Evolutionary conservation across 2,797 vertebrate genomes (phyloP).

Genomic region (Lophius americanus): DNA sequence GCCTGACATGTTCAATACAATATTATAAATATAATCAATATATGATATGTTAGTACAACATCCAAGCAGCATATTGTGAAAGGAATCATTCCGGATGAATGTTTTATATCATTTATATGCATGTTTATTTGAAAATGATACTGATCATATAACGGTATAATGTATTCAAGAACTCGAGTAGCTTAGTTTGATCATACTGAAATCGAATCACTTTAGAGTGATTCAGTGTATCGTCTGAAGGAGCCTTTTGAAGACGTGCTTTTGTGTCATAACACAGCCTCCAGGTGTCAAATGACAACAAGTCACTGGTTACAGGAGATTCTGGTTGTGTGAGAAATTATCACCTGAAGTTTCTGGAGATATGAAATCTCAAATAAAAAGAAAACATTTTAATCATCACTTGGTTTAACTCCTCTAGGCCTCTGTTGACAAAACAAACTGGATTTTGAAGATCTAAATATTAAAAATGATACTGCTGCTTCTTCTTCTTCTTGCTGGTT

Average conservation of each 20-base stretch:
- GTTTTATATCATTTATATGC: no score
- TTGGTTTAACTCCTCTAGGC: background rate
- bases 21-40: no score
- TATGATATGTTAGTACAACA: no score
- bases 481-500: background rate
- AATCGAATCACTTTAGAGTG: conserved; percentile 33
- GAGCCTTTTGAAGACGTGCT: conserved; percentile 10
- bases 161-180: no score
- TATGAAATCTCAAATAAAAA: background rate
- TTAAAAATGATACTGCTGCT: background rate
- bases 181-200: conserved; percentile 38
- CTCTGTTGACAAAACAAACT: no score
- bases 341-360: background rate
- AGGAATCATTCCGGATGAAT: no score
- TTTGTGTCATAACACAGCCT: conserved; percentile 34
- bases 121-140: no score
- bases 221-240: conserved; percentile 16
- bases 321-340: conserved; percentile 1
- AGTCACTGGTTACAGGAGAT: background rate
- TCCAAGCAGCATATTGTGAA: no score
- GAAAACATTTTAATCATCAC: background rate
- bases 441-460: background rate
- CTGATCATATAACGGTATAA: no score
- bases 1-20: no score
- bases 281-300: conserved; percentile 14